Evolutionary conservation across 2,113 vertebrate genomes (phyloP).

Genomic region (Scytalopus superciliaris): DNA sequence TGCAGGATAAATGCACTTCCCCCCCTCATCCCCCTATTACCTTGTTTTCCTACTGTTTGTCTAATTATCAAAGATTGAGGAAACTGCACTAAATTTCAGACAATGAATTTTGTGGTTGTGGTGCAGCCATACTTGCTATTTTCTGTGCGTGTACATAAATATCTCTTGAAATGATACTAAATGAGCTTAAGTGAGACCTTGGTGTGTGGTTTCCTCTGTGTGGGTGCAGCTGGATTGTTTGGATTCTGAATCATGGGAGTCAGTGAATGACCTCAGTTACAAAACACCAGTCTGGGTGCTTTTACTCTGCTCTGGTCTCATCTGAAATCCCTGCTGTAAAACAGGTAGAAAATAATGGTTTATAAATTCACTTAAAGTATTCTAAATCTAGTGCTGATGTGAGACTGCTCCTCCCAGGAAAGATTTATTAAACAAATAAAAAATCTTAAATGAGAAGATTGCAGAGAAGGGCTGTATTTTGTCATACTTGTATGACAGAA

Average conservation of each 20-base stretch:
- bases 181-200: neutral
- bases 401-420: neutral
- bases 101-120: neutral
- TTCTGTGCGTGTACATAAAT: neutral
- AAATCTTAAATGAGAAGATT: neutral
- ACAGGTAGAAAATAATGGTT: neutral
- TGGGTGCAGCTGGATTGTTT: neutral
- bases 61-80: neutral
- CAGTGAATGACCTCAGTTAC: too few relatives aligned
- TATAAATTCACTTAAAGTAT: neutral
- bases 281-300: neutral
- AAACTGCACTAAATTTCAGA: neutral
- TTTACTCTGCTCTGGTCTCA: neutral
- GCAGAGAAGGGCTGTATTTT: neutral
- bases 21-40: accelerated
- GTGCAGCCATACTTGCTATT: neutral
- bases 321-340: neutral
- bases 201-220: neutral
- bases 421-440: neutral
- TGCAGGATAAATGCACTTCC: neutral
- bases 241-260: neutral
- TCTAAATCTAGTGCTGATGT: neutral
- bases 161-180: neutral
- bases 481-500: neutral
- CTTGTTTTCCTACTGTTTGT: neutral